phyloP scores from a whole-genome alignment of 2,113 vertebrate genomes.

The Phalacrocorax pelagicus region DNA sequence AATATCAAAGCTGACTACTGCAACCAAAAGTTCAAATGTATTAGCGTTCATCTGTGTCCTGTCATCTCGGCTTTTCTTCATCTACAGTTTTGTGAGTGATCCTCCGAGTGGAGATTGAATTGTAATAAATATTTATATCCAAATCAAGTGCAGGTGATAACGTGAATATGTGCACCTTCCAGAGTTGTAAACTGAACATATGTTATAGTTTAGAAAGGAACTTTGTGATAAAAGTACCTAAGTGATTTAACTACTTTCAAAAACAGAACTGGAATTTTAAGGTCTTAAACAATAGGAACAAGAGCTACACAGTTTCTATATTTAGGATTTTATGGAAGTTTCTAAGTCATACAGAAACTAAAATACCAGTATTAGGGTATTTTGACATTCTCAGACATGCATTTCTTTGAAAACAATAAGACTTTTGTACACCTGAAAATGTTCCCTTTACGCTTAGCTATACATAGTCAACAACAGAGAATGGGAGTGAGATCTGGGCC shows the following conservation, averaged over 20 bases:
- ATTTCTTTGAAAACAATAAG: not conserved
- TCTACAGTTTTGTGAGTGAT: not conserved
- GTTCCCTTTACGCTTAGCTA: not conserved
- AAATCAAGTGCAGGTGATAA: not conserved
- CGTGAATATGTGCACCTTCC: not conserved
- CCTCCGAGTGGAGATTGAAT: not conserved
- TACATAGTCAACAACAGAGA: not conserved
- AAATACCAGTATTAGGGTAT: not conserved
- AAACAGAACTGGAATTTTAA: not conserved
- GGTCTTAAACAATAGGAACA: not conserved
- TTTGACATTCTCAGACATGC: not conserved
- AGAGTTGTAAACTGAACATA: not conserved
- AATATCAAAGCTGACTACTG: conserved; percentile 13
- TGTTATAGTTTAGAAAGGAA: not conserved
- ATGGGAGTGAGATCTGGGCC: not conserved
- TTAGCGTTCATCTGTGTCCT: conserved; percentile 16
- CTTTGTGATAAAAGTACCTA: not conserved
- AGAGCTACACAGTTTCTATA: not conserved
- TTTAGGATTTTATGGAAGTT: not conserved
- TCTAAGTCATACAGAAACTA: not conserved
- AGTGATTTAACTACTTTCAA: not conserved
- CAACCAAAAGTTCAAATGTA: conserved; percentile 6
- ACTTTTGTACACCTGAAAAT: not conserved
- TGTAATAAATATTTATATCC: not conserved
- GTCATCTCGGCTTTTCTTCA: conserved; percentile 37